Evolutionary conservation across 2,888 invertebrate species (phyloP), one percentile per base, ranked within the genome.

Genomic region (Liposcelis brunnea): DNA sequence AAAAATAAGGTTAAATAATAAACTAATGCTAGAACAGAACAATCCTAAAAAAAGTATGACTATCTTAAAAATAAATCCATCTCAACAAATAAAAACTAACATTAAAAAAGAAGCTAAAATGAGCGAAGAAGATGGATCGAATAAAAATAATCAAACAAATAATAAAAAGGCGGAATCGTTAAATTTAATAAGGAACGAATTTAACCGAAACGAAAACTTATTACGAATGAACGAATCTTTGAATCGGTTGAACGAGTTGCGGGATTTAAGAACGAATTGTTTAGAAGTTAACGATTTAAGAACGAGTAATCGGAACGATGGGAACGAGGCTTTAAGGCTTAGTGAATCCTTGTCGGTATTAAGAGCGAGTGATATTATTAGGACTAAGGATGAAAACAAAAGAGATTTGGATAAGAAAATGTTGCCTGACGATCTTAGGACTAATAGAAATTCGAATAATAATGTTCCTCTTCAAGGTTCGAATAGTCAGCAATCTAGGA

Each of bases 21-120:
- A 35, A 40, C 40, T 40, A 12, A 40, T 40, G 40, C 40, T 40
- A 19, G n/a, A 40, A 18, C 19, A 14, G 19, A 19, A 19, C 7
- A 16, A 12, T 14, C 15, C 6, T 19, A 40, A 14, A 12, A n/a
- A 40, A 40, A 40, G 40, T 21, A 40, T 40, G 40, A 40, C 40
- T 40, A 40, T 40, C 40, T 40, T 40, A 40, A 40, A 40, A 16
- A 16, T 35, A 35, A 35, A 35, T 35, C n/a, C 40, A 19, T 21
- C 40, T 6, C 14, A 12, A 10, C 8, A 8, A 36, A 5, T 19
- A 12, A 16, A n/a, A n/a, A 18, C 40, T 21, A 21, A 40, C 19
- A 40, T 40, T 16, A 21, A 40, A 12, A 40, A 19, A 21, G 40
- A 40, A n/a, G 16, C 40, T 40, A 19, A 16, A 18, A 21, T 19